These are phyloP conservation scores for Ips nitidus DNA, from an alignment of 1,140 invertebrate genomes.

Conservation along the genomic window DNA sequence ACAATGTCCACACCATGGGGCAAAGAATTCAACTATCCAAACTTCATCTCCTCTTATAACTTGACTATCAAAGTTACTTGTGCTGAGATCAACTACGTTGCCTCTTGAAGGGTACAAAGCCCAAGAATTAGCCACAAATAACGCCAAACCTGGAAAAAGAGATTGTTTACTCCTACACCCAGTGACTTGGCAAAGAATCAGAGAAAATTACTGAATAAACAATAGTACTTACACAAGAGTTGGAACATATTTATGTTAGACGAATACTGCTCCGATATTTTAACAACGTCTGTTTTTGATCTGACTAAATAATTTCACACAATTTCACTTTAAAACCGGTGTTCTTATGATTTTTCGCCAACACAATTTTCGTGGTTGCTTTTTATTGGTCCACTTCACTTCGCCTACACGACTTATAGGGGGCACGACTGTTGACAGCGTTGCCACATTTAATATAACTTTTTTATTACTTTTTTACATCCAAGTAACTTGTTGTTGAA, in stretches of 20 bases:
- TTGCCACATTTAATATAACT: no score
- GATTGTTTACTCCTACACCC: neutral
- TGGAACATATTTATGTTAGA: neutral
- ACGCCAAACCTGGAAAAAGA: conserved; percentile 33
- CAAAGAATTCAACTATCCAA: conserved; percentile 94
- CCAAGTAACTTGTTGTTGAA: no score
- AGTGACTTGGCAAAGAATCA: neutral
- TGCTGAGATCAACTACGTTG: conserved; percentile 89
- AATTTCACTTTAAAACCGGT: neutral
- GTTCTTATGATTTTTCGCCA: conserved; percentile 1
- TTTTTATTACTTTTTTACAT: no score
- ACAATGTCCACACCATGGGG: conserved; percentile 92
- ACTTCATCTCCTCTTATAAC: conserved; percentile 84
- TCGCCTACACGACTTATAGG: no score
- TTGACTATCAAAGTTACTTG: conserved; percentile 84
- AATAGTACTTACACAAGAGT: neutral
- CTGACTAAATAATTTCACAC: no score
- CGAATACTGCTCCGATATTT: no score
- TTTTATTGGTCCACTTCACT: conserved; percentile 14
- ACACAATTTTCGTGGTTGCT: conserved; percentile 14
- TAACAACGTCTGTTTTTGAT: no score
- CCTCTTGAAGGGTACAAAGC: conserved; percentile 79
- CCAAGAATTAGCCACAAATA: conserved; percentile 27
- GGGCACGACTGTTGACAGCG: no score
- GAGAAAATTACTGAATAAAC: neutral